Conservation (phyloP, 2,888 invertebrate species). For the Cephus spinipes region DNA sequence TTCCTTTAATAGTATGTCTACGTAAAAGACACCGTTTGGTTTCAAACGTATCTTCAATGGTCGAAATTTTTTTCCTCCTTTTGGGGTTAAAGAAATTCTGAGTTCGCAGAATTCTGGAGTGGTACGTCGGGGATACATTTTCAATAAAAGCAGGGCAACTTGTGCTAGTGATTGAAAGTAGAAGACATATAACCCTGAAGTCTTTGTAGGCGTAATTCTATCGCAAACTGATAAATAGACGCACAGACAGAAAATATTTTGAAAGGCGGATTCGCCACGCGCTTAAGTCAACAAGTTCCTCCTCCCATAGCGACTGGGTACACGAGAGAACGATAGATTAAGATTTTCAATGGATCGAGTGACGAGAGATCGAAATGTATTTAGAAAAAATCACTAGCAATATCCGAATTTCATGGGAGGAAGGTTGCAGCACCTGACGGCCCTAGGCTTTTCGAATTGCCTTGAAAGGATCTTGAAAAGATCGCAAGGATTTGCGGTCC, state of each 20-base stretch:
- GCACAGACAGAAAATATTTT: conserved; percentile 42
- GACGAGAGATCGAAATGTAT: conserved; percentile 42
- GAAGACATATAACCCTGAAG: neutral
- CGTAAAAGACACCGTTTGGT: neutral
- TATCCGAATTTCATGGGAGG: conserved; percentile 26
- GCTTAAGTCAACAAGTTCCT: conserved; percentile 62
- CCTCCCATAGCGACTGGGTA: conserved; percentile 31
- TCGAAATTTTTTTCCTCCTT: neutral
- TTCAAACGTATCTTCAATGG: neutral
- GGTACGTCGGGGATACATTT: neutral
- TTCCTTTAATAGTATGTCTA: neutral
- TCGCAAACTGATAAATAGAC: conserved; percentile 3
- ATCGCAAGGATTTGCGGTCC: conserved; percentile 49
- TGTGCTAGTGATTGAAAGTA: neutral
- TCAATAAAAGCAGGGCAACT: neutral
- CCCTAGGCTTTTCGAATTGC: conserved; percentile 44
- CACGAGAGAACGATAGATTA: conserved; percentile 4
- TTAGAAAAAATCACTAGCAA: conserved; percentile 45
- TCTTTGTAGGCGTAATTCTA: conserved; percentile 7
- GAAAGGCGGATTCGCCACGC: conserved; percentile 62
- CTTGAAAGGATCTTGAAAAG: conserved; percentile 42
- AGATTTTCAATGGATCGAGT: conserved; percentile 16
- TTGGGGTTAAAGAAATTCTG: neutral
- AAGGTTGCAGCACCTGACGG: conserved; percentile 56
- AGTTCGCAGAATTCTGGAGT: neutral